Percentiles rank a stretch among this genome's conserved stretches.
Conservation (phyloP, 1,140 invertebrate genomes). For the Thrips palmi region DNA sequence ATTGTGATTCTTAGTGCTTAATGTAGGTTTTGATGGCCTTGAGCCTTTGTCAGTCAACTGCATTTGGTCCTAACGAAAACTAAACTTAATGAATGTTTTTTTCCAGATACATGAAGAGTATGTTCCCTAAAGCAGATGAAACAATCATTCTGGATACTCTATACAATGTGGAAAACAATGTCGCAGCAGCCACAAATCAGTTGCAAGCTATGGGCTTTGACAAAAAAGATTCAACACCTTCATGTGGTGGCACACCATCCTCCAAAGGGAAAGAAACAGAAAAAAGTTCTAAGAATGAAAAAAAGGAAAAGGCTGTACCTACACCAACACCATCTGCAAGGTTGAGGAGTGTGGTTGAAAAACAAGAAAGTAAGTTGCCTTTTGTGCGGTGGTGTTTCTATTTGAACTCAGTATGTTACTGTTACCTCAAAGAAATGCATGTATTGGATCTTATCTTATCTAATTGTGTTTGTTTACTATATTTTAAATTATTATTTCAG, state of each 20-base stretch:
- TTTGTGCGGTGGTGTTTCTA: background rate
- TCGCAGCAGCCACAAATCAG: slow-evolving; percentile 64
- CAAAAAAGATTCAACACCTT: slow-evolving; percentile 41
- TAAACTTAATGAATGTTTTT: slow-evolving; percentile 14
- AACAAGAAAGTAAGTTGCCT: slow-evolving; percentile 40
- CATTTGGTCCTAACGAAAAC: background rate
- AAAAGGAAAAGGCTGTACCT: slow-evolving; percentile 25
- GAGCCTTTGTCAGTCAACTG: background rate
- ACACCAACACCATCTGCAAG: slow-evolving; percentile 33
- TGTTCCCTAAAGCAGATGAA: slow-evolving; percentile 81
- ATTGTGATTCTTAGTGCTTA: too few relatives aligned
- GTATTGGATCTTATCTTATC: background rate
- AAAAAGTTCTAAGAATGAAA: slow-evolving; percentile 24
- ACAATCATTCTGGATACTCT: slow-evolving; percentile 69
- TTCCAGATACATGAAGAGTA: slow-evolving; percentile 69
- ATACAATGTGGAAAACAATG: slow-evolving; percentile 70
- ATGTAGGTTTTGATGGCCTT: background rate
- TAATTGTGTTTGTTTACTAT: slow-evolving; percentile 2
- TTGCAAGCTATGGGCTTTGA: slow-evolving; percentile 58
- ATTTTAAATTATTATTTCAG: slow-evolving; percentile 27
- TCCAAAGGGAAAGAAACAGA: slow-evolving; percentile 21
- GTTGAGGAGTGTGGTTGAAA: slow-evolving; percentile 51
- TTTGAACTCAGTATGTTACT: slow-evolving; percentile 9
- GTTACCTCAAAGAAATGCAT: background rate
- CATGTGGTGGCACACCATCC: slow-evolving; percentile 26